Conservation (phyloP, 2,888 invertebrate genomes). For the Amphipyra berbera region DNA sequence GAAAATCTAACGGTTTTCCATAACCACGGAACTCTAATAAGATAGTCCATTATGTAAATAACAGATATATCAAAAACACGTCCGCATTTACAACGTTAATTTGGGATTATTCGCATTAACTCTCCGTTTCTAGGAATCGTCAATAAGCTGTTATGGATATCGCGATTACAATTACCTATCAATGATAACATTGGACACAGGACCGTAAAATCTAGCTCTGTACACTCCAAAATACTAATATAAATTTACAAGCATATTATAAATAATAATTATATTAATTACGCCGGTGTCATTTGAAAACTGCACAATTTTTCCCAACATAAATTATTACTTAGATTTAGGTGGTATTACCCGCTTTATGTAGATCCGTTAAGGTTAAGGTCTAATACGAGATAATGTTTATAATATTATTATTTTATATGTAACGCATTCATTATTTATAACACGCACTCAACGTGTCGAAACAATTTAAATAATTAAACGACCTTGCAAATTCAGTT, state of each 20-base stretch:
- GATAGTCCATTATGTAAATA: constrained; percentile 34
- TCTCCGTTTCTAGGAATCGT: constrained; percentile 55
- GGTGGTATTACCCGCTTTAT: constrained; percentile 21
- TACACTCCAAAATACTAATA: constrained; percentile 30
- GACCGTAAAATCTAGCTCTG: constrained; percentile 44
- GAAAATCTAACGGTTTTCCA: not conserved
- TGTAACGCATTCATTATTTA: constrained; percentile 4
- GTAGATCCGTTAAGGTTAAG: constrained; percentile 17
- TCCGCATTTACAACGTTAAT: constrained; percentile 49
- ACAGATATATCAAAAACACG: constrained; percentile 48
- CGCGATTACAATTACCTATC: constrained; percentile 61
- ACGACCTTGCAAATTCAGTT: constrained; percentile 9
- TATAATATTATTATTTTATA: constrained; percentile 9
- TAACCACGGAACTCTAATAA: constrained; percentile 53
- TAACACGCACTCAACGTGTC: constrained; percentile 1
- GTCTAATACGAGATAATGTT: constrained; percentile 13
- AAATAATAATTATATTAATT: constrained; percentile 21
- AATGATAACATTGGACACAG: constrained; percentile 50
- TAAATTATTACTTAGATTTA: constrained; percentile 16
- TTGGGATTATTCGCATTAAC: constrained; percentile 59
- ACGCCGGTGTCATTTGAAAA: constrained; percentile 18
- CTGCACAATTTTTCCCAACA: constrained; percentile 7
- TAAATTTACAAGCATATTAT: constrained; percentile 46
- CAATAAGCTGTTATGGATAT: constrained; percentile 58
- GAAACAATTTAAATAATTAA: not conserved